phyloP scores from a whole-genome alignment of 2,113 vertebrate genomes.

The Chinchilla lanigera region DNA sequence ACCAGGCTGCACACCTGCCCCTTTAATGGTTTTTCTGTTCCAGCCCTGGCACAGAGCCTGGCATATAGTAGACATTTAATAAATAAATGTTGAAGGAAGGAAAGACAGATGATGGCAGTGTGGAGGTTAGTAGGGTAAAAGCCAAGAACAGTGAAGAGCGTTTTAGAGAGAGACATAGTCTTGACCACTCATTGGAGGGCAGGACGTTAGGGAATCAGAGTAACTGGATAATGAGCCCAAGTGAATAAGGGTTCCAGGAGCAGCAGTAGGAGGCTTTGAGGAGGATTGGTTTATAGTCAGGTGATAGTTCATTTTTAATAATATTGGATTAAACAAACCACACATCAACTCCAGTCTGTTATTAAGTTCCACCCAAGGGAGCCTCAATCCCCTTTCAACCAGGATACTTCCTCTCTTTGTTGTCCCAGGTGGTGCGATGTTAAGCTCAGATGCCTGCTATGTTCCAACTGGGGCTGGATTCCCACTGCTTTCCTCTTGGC shows the following conservation, averaged over 20 bases:
- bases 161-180: neutral
- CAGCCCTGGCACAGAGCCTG: neutral
- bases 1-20: rapidly evolving
- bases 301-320: neutral
- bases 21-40: neutral
- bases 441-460: neutral
- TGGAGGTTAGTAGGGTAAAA: neutral
- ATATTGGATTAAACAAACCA: neutral
- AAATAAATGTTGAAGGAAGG: neutral
- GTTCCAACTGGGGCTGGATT: neutral
- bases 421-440: rapidly evolving
- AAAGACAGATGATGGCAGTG: neutral
- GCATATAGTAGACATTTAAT: neutral
- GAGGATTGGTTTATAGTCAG: neutral
- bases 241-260: rapidly evolving
- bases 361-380: neutral
- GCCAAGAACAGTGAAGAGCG: neutral
- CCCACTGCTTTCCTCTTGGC: neutral
- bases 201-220: neutral
- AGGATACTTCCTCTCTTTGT: neutral
- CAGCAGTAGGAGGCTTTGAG: too few relatives aligned
- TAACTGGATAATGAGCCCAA: neutral
- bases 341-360: neutral
- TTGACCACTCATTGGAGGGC: neutral
- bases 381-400: neutral